These are phyloP conservation scores for Anguilla rostrata DNA, from an alignment of 2,113 vertebrate species.

Conservation along the genomic window DNA sequence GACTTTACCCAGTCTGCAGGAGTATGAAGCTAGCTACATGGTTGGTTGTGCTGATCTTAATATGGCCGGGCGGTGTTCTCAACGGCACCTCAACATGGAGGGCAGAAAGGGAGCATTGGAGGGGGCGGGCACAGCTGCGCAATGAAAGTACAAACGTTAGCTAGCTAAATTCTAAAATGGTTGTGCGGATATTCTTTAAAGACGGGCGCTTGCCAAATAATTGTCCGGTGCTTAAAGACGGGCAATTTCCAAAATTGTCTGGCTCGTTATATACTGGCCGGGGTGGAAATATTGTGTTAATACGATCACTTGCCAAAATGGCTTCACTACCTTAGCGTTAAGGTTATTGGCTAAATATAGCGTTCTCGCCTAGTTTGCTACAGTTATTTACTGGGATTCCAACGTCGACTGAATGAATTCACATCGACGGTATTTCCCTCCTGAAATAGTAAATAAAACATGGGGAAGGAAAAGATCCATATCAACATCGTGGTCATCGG, in stretches of 20 bases:
- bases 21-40: background rate
- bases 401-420: background rate
- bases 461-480: conserved; percentile 74
- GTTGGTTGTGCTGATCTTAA: conserved; percentile 44
- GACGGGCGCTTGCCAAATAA: no score
- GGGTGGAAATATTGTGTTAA: no score
- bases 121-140: conserved; percentile 38
- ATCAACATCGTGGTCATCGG: conserved; percentile 81
- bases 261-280: no score
- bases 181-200: background rate
- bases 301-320: no score
- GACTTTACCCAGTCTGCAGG: background rate
- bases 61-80: conserved; percentile 61
- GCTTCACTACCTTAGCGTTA: no score
- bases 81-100: conserved; percentile 66
- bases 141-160: background rate
- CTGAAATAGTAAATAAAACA: conserved; percentile 51
- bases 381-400: background rate
- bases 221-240: no score
- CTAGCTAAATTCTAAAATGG: background rate
- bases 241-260: background rate
- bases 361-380: background rate
- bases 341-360: no score
- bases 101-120: conserved; percentile 34
- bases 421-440: background rate